phyloP scores from a whole-genome alignment of 1,140 invertebrate species.

The Ceratosolen fusciceps region DNA sequence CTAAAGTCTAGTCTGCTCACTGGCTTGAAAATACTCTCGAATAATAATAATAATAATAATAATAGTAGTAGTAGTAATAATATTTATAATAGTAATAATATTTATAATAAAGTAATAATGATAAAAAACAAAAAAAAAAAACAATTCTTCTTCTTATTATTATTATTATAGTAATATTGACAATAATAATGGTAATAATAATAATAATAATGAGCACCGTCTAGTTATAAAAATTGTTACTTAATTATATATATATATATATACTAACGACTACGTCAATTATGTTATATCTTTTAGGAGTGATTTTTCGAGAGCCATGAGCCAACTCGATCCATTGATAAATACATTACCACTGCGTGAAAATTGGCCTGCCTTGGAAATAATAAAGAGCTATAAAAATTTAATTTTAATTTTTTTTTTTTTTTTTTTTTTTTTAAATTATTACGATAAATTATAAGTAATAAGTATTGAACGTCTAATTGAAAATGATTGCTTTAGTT shows the following conservation, averaged over 20 bases:
- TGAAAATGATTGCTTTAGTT: neutral
- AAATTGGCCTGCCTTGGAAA: neutral
- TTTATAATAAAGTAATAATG: no score
- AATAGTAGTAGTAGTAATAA: no score
- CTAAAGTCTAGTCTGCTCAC: constrained; percentile 23
- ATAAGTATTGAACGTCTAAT: no score
- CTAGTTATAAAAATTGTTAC: neutral
- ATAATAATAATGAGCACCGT: constrained; percentile 30
- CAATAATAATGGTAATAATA: no score
- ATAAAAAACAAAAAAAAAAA: no score
- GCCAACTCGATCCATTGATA: neutral
- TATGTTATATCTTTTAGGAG: constrained; percentile 7
- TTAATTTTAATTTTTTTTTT: neutral
- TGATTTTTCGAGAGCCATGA: constrained; percentile 28
- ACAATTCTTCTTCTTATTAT: no score
- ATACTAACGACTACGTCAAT: neutral
- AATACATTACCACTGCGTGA: constrained; percentile 19
- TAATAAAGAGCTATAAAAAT: neutral
- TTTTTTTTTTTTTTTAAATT: neutral
- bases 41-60: no score
- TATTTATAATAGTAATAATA: no score
- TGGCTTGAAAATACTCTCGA: constrained; percentile 11
- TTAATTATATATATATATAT: constrained; percentile 7
- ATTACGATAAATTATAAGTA: neutral
- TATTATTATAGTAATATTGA: no score